Conservation (phyloP, 2,113 vertebrate genomes). For the Seriola dumerili region DNA sequence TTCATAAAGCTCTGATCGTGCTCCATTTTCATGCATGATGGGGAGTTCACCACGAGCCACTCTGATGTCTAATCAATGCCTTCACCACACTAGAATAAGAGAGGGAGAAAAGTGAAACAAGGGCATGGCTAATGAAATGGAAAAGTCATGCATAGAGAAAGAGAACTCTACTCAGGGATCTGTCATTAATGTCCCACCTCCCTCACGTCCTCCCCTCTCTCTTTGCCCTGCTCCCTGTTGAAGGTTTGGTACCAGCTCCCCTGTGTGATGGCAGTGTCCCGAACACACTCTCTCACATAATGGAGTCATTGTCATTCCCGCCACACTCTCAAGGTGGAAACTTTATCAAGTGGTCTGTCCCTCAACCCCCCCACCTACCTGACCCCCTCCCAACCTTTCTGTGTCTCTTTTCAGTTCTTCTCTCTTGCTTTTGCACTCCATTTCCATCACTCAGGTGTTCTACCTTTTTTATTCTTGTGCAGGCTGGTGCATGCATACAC, state of each 20-base stretch:
- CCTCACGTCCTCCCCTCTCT: not conserved
- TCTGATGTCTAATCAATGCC: constrained; percentile 34
- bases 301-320: constrained; percentile 63
- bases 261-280: constrained; percentile 43
- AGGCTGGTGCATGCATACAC: not conserved
- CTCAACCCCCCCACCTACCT: not conserved
- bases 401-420: constrained; percentile 35
- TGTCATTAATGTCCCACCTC: constrained; percentile 36
- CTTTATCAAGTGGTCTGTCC: constrained; percentile 50
- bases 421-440: constrained; percentile 3
- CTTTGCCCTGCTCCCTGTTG: not conserved
- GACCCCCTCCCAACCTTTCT: constrained; percentile 1
- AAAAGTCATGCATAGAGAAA: constrained; percentile 37
- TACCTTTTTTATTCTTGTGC: not conserved
- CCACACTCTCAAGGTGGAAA: constrained; percentile 51
- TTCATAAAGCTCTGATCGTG: constrained; percentile 31
- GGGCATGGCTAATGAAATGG: constrained; percentile 26
- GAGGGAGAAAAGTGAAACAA: not conserved
- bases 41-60: constrained; percentile 1
- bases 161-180: constrained; percentile 30
- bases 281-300: constrained; percentile 38
- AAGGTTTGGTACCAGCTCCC: constrained; percentile 30
- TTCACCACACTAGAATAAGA: not conserved
- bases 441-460: constrained; percentile 16
- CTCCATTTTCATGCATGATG: constrained; percentile 26